Evolutionary conservation across 2,113 vertebrate species (phyloP).

Genomic region (Dicrurus megarhynchus): DNA sequence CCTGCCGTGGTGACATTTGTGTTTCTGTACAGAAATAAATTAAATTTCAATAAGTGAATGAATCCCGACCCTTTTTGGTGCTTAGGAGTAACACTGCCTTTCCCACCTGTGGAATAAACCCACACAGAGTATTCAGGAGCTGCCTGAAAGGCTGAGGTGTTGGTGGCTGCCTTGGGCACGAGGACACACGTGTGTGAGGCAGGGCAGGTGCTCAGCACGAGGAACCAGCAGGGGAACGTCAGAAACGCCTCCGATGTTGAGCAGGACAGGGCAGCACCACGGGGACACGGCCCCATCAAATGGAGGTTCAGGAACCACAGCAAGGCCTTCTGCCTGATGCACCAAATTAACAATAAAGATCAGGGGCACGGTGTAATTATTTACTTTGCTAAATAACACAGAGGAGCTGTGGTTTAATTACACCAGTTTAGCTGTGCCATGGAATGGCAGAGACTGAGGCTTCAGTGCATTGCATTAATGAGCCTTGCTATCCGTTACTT

Average conservation of each 20-base stretch:
- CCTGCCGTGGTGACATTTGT: not conserved
- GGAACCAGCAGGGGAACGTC: not conserved
- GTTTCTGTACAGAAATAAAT: not conserved
- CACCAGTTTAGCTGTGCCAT: conserved; percentile 34
- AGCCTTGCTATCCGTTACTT: conserved; percentile 5
- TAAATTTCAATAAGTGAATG: not conserved
- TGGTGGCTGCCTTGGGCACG: not conserved
- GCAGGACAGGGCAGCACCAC: not conserved
- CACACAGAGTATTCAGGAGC: not conserved
- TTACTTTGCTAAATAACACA: conserved; percentile 69
- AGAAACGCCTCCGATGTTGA: not conserved
- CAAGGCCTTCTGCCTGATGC: not conserved
- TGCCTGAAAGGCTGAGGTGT: not conserved
- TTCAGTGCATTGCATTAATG: conserved; percentile 26
- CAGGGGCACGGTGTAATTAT: conserved; percentile 41
- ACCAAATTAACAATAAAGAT: not conserved
- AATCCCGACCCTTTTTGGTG: not conserved
- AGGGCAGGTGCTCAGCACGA: not conserved
- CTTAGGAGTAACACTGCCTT: not conserved
- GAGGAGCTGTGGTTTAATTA: conserved; percentile 57
- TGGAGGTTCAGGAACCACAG: not conserved
- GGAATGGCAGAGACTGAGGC: conserved; percentile 26
- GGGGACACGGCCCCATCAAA: not conserved
- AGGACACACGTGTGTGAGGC: accelerated
- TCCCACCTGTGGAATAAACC: not conserved